phyloP scores from a whole-genome alignment of 2,888 invertebrate genomes.

The Empis stercorea region DNA sequence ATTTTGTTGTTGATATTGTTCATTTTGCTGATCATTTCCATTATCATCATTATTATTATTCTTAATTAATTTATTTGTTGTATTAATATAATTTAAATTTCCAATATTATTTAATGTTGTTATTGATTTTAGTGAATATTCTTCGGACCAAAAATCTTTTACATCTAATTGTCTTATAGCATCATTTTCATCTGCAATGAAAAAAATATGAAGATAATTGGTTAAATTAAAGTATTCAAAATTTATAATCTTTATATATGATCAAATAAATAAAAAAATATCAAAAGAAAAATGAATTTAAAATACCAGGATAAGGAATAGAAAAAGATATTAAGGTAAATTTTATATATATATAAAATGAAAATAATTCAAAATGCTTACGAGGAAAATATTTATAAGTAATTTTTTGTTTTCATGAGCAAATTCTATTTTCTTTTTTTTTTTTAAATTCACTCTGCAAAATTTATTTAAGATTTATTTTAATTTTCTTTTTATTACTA shows the following conservation, averaged over 20 bases:
- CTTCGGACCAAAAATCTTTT: not conserved
- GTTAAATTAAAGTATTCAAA: not conserved
- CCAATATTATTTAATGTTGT: conserved; percentile 30
- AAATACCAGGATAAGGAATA: not conserved
- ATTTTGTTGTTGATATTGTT: not conserved
- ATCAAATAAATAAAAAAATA: not conserved
- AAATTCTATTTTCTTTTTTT: too few relatives aligned
- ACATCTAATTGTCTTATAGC: too few relatives aligned
- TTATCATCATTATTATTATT: conserved; percentile 4
- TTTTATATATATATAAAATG: too few relatives aligned
- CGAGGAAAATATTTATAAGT: too few relatives aligned
- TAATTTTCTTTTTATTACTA: too few relatives aligned
- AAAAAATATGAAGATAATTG: not conserved
- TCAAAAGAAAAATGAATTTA: not conserved
- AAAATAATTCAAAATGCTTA: not conserved
- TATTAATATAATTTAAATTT: not conserved
- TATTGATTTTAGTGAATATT: conserved; percentile 25
- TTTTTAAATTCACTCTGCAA: too few relatives aligned
- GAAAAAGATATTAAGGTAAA: not conserved
- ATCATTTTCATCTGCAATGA: not conserved
- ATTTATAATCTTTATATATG: too few relatives aligned
- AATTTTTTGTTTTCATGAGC: too few relatives aligned
- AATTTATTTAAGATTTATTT: too few relatives aligned
- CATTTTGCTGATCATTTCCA: conserved; percentile 5
- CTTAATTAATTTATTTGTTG: not conserved